Base-by-base conservation (phyloP, 2,888 invertebrate genomes). In the Epistrophe eligans region DNA sequence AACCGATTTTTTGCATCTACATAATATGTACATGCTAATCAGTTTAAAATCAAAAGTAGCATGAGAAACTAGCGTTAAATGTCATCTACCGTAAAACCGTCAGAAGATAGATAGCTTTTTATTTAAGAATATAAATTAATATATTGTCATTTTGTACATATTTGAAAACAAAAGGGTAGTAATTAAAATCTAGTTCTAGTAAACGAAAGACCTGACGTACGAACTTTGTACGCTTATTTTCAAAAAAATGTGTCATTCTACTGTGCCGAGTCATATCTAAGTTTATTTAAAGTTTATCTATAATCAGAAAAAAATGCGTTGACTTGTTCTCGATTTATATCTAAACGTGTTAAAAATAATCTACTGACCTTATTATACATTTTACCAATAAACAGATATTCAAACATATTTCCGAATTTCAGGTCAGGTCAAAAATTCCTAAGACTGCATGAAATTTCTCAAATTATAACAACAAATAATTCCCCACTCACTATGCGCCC, bases 1-100 rank as follows among this genome's bases (percentile, higher is more conserved):
- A 79, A 67, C 57, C 57, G 45, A 35, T 66, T 66, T n/a, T 24
- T 50, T 17, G 48, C 48, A 50, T 38, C 35, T 67, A 13, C 17
- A 38, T 50, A 32, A n/a, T n/a, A n/a, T n/a, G n/a, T n/a, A n/a
- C n/a, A 64, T 71, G 80, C 17, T 80, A 58, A 80, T 80, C 58
- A 84, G 71, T 76, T 66, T 55, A 55, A 48, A 57, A 60, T 48
- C 62, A 17, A 4, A n/a, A 71, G 45, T 4, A 76, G 76, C 80
- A 80, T 84, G 79, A 43, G 76, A 81, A 71, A 77, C 28, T n/a
- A 35, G 38, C 19, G 10, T 67, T 19, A 38, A 38, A 35, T 67
- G 50, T 35, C 50, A 67, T 50, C 50, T 43, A 66, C 45, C 32
- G 45, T 48, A 40, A 4, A 11, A 19, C 3, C 35, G 8, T 13